Percentiles rank a stretch among this genome's conserved stretches.
Conservation (phyloP, 2,888 invertebrate genomes). For the Microplitis manilae region DNA sequence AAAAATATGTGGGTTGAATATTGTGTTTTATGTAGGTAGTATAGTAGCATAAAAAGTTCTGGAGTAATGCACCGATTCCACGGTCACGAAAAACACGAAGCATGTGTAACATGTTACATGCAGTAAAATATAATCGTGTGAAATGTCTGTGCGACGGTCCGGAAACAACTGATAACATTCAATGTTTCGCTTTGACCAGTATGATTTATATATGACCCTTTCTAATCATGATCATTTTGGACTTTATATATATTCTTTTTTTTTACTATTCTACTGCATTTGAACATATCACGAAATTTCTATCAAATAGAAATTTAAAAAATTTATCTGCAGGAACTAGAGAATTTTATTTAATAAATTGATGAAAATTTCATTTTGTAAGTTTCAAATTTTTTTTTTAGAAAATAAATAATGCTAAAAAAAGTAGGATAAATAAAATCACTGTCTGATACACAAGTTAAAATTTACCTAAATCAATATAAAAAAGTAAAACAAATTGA, state of each 20-base stretch:
- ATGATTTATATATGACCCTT: slow-evolving; percentile 65
- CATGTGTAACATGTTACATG: slow-evolving; percentile 1
- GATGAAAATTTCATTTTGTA: too few species aligned
- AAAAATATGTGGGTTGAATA: too few species aligned
- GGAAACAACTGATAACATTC: slow-evolving; percentile 70
- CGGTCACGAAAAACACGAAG: background rate
- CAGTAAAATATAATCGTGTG: slow-evolving; percentile 47
- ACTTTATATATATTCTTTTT: slow-evolving; percentile 13
- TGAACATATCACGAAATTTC: too few species aligned
- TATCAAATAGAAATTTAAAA: too few species aligned
- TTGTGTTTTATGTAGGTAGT: background rate
- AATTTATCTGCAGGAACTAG: too few species aligned
- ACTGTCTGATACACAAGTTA: slow-evolving; percentile 44
- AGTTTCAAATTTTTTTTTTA: too few species aligned
- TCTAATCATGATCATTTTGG: slow-evolving; percentile 58
- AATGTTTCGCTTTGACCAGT: slow-evolving; percentile 49
- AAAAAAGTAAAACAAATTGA: slow-evolving; percentile 68
- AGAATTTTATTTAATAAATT: too few species aligned
- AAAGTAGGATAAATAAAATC: slow-evolving; percentile 28
- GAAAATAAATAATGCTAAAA: too few species aligned
- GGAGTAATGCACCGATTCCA: slow-evolving; percentile 15
- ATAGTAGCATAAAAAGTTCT: slow-evolving; percentile 6
- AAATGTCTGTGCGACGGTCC: slow-evolving; percentile 65
- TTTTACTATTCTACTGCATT: background rate
- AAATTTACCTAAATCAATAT: slow-evolving; percentile 41